These are phyloP conservation scores for Neoitamus cyanurus DNA, from an alignment of 2,888 invertebrate species.

Conservation along the genomic window DNA sequence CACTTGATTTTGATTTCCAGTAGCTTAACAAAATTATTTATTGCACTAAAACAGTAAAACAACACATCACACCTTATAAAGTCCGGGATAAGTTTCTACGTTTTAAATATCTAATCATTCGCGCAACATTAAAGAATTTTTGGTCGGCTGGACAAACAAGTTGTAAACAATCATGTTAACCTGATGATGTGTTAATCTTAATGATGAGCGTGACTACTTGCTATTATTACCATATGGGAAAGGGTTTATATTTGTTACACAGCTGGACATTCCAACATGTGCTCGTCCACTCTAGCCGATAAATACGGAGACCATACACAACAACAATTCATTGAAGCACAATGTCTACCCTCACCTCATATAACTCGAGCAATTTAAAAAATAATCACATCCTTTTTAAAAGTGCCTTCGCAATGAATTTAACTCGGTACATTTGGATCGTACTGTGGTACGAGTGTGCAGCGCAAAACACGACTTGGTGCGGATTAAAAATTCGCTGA, in stretches of 20 bases:
- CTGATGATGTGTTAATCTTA: background rate
- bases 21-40: too few species aligned
- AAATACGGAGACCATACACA: background rate
- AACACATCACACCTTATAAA: background rate
- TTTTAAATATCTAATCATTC: background rate
- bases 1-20: too few species aligned
- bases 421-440: background rate
- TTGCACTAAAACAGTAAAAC: too few species aligned
- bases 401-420: constrained; percentile 33
- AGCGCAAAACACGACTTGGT: background rate
- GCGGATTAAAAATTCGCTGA: background rate
- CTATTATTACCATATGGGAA: background rate
- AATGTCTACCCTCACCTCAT: constrained; percentile 25
- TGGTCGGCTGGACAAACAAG: background rate
- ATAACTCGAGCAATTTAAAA: constrained; percentile 23
- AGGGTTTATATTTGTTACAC: background rate
- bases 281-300: background rate
- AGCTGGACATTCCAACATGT: background rate
- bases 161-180: background rate
- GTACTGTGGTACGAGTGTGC: background rate
- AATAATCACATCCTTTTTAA: constrained; percentile 41
- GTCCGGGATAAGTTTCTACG: background rate
- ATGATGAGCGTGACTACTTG: background rate
- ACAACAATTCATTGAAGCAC: background rate
- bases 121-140: background rate